Evolutionary conservation across 2,888 invertebrate species (phyloP).

Genomic region (Lasioglossum oenotherae): DNA sequence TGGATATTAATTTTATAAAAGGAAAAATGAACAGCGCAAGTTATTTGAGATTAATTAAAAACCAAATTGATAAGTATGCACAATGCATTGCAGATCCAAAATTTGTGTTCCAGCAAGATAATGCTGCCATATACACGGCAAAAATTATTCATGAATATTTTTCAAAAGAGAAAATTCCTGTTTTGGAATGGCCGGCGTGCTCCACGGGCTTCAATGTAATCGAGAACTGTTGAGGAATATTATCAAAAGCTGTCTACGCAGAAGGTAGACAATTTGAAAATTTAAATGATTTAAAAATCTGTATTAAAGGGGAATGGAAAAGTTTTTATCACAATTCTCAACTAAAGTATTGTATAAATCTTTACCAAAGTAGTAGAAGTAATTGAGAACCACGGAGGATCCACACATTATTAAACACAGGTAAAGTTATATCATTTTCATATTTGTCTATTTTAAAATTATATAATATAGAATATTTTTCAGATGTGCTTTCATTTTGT

Average conservation of each 20-base stretch:
- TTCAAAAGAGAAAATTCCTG: too few species aligned
- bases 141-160: too few species aligned
- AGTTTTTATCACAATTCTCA: background rate
- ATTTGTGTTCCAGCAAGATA: too few species aligned
- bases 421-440: background rate
- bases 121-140: too few species aligned
- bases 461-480: too few species aligned
- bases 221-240: background rate
- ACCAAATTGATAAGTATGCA: too few species aligned
- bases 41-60: background rate
- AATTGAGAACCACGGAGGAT: background rate
- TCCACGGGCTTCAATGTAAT: too few species aligned
- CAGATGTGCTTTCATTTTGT: too few species aligned
- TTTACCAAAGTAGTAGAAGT: background rate
- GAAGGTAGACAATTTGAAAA: constrained; percentile 10
- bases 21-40: background rate
- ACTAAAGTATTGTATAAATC: background rate
- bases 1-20: too few species aligned
- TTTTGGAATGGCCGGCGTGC: too few species aligned
- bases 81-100: too few species aligned
- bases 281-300: background rate
- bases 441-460: background rate
- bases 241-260: background rate
- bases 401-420: background rate
- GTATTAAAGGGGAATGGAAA: background rate